Base-by-base conservation (phyloP, 2,888 invertebrate genomes). In the Calliphora vomitoria region DNA sequence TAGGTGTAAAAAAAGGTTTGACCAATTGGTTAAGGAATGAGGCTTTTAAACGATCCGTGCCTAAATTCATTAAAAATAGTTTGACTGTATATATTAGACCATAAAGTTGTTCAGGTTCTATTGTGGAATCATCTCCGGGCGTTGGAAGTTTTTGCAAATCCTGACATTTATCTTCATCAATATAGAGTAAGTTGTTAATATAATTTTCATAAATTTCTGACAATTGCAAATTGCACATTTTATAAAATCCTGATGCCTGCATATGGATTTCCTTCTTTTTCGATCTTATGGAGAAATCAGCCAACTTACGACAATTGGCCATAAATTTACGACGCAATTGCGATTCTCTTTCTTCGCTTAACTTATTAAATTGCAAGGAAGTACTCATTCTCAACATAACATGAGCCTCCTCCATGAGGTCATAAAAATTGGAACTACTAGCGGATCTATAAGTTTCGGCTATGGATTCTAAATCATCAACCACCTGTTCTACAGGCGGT, bases 331-430 rank as follows among this genome's bases (percentile, higher is more conserved):
- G 88, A 0, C 92, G 90, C 58, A 93, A 84, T 11, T 88, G 80
- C 55, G 91, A 89, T 38, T 93, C 91, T 11, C 92, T 88, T 8
- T 92, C 91, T 11, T 82, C 80, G 3, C 75, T 85, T 8, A 91
- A 81, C 1, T 91, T 90, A 13, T 92, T 92, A 18, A 91, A 92
- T 71, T 93, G 92, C 55, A 93, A 84, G 1, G 92, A 91, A 0
- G 91, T 89, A 47, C 93, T 92, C 25, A 93, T 88, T 4, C 95
- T 93, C 20, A 97, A 93, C 90, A 97, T 95, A 89, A 96, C 95
- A 91, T 96, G 96, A 6, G 96, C 96, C 93, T 97, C 97, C 89
- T 95, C 95, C 91, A 97, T 93, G 80, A 97, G 94, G 92, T 97
- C 96, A 85, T 95, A 95, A 91, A 97, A 97, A 3, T 96, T 96